Evolutionary conservation across 1,140 invertebrate species (phyloP).

Genomic region (Ganaspis sp.): DNA sequence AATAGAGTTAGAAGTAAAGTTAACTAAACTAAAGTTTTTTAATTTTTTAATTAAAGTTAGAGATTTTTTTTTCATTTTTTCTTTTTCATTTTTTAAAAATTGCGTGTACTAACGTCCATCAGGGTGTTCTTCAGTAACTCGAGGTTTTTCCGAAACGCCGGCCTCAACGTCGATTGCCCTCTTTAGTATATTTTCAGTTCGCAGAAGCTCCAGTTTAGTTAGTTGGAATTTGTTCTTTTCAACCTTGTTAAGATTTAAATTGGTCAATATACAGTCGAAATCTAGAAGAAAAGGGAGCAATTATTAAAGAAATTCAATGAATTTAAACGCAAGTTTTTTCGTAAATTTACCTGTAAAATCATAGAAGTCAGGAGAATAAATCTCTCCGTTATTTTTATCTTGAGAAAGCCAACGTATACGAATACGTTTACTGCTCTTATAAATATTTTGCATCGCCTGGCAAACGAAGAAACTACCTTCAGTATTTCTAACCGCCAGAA

Average conservation of each 20-base stretch:
- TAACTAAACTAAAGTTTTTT: background rate
- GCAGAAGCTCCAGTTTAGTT: slow-evolving; percentile 82
- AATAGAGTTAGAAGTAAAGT: no score
- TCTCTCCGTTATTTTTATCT: slow-evolving; percentile 82
- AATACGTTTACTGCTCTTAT: slow-evolving; percentile 87
- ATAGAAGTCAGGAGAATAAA: slow-evolving; percentile 93
- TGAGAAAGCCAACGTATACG: slow-evolving; percentile 93
- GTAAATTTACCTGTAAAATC: slow-evolving; percentile 84
- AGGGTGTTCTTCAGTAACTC: slow-evolving; percentile 88
- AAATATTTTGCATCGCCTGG: slow-evolving; percentile 93
- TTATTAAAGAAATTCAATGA: background rate
- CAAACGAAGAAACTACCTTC: slow-evolving; percentile 94
- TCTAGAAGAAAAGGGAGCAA: slow-evolving; percentile 77
- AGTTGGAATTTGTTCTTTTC: slow-evolving; percentile 85
- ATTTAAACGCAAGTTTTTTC: slow-evolving; percentile 22
- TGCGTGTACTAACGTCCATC: slow-evolving; percentile 91
- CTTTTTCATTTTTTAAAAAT: slow-evolving; percentile 39
- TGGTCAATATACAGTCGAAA: slow-evolving; percentile 92
- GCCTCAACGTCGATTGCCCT: slow-evolving; percentile 89
- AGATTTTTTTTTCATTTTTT: background rate
- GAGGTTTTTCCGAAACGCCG: slow-evolving; percentile 80
- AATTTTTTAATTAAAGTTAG: background rate
- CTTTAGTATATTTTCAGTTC: slow-evolving; percentile 90
- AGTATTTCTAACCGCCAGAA: slow-evolving; percentile 92
- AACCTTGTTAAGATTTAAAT: slow-evolving; percentile 85